Evolutionary conservation across 2,888 invertebrate species (phyloP).

Genomic region (Saturnia pavonia): DNA sequence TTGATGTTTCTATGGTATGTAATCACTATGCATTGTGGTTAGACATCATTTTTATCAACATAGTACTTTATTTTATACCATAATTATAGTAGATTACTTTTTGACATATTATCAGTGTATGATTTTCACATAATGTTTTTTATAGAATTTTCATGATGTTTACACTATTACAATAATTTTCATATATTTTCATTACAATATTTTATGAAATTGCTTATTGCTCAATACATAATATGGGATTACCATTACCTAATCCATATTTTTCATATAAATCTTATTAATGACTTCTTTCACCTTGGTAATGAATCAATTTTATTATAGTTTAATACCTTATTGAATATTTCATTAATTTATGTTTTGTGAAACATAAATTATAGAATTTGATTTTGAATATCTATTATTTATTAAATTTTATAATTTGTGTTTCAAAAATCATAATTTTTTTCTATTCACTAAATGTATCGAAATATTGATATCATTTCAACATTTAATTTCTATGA

Average conservation of each 20-base stretch:
- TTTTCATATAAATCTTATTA: neutral
- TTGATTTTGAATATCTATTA: neutral
- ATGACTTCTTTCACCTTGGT: neutral
- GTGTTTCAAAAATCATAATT: neutral
- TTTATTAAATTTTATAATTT: constrained; percentile 1
- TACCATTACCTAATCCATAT: neutral
- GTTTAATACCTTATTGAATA: neutral
- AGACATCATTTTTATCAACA: neutral
- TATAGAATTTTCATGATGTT: neutral
- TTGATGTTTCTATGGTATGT: neutral
- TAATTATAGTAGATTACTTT: neutral
- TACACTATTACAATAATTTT: neutral
- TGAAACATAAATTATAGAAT: neutral
- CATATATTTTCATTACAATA: neutral
- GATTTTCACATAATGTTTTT: neutral
- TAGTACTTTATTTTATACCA: neutral
- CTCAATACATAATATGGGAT: neutral
- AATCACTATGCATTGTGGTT: neutral
- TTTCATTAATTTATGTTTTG: constrained; percentile 1
- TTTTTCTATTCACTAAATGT: neutral
- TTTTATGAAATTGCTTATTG: neutral
- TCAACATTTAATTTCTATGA: neutral
- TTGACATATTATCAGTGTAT: neutral
- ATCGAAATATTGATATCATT: neutral
- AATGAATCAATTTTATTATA: neutral